Evolutionary conservation across 1,140 invertebrate genomes (phyloP), one percentile per base, ranked within the genome.

Genomic region (Lepidurus arcticus): DNA sequence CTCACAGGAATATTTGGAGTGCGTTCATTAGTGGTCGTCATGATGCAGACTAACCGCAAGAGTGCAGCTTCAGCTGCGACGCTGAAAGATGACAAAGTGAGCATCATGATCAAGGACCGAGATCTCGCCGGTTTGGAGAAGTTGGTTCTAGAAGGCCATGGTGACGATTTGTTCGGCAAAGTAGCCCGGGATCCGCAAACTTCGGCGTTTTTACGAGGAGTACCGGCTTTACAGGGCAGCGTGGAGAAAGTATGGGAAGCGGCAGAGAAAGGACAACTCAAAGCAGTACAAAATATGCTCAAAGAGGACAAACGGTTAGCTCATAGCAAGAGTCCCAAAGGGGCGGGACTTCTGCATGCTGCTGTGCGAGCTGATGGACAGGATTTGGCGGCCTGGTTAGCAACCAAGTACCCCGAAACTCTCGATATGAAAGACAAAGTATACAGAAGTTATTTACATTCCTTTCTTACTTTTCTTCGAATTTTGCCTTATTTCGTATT

Each of bases 131-230:
- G 53, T 65, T 16, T 65, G 13, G 53, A 65, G 53, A 65, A 65
- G 21, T 65, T 65, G 13, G 53, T 65, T 65, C 53, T 65, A 65
- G 53, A 65, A 65, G 53, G 53, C 21, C 53, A 65, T 21, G 53
- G 53, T 9, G 53, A 65, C 21, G 53, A 65, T 65, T 21, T 65
- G 16, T 65, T n/a, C 53, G 53, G 53, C 6, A 65, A 65, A 65
- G 53, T 65, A n/a, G 53, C 53, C 53, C 53, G 53, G 53, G 53
- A 65, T 16, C 53, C 53, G 53, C 53, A 65, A 65, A 65, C 53
- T 16, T 65, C 53, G 21, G 53, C 53, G 53, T 65, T 65, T 65
- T 21, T 65, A 21, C 16, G 21, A 3, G 13, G 53, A 13, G 13
- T 65, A 7, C 53, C 53, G 6, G 53, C 53, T 65, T 65, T 65